phyloP scores from a whole-genome alignment of 1,140 invertebrate species.

The Drosophila sturtevanti region DNA sequence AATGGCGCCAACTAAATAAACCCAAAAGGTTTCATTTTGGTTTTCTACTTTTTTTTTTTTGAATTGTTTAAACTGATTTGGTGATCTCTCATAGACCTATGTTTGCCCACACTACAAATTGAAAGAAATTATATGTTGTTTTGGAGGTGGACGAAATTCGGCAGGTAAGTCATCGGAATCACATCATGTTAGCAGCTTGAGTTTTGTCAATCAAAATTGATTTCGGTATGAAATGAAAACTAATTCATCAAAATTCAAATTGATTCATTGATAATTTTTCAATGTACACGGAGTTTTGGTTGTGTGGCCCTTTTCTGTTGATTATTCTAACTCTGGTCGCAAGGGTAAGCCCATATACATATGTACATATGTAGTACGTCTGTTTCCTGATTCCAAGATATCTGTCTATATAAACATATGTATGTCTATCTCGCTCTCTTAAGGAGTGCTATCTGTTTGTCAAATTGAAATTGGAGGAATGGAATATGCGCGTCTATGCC shows the following conservation, averaged over 20 bases:
- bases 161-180: constrained; percentile 33
- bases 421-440: too few relatives aligned
- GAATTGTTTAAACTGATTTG: not conserved
- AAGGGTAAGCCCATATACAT: constrained; percentile 47
- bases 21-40: too few relatives aligned
- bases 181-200: not conserved
- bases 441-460: constrained; percentile 65
- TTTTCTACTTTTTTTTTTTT: too few relatives aligned
- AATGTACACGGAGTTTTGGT: constrained; percentile 64
- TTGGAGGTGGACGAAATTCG: constrained; percentile 16
- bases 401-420: too few relatives aligned
- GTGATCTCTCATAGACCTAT: constrained; percentile 21
- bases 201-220: constrained; percentile 23
- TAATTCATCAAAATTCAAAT: not conserved
- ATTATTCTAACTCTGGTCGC: constrained; percentile 45
- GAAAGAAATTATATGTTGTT: constrained; percentile 34
- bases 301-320: constrained; percentile 57
- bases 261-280: constrained; percentile 8
- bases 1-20: not conserved
- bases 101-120: constrained; percentile 47
- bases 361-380: too few relatives aligned
- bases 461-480: constrained; percentile 59
- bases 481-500: constrained; percentile 54
- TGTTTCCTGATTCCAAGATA: not conserved
- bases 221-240: not conserved